These are phyloP conservation scores for Brachynemurus nebulosus DNA, from an alignment of 2,888 invertebrate genomes.

Conservation along the genomic window DNA sequence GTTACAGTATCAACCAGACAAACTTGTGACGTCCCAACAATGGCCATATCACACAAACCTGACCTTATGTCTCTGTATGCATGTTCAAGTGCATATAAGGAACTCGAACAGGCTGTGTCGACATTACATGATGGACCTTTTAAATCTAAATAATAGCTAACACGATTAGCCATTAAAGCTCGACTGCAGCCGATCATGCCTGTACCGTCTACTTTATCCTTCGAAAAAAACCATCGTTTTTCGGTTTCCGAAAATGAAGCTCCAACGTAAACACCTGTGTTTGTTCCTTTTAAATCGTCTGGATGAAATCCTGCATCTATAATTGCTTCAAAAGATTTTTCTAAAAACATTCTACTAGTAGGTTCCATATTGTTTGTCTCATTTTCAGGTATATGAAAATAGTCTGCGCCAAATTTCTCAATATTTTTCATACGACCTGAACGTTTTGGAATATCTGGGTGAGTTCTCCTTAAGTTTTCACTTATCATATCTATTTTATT, in stretches of 20 bases:
- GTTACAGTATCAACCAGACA: constrained; percentile 79
- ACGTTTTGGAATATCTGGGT: constrained; percentile 40
- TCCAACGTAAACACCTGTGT: constrained; percentile 69
- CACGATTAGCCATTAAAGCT: constrained; percentile 55
- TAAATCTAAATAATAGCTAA: constrained; percentile 78
- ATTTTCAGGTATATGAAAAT: constrained; percentile 54
- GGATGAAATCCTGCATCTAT: constrained; percentile 55
- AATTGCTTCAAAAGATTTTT: constrained; percentile 42
- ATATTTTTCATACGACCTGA: constrained; percentile 48
- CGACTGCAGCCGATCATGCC: constrained; percentile 6
- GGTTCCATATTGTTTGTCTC: constrained; percentile 45
- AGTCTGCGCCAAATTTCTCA: constrained; percentile 38
- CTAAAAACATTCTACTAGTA: constrained; percentile 41
- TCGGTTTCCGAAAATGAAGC: constrained; percentile 65
- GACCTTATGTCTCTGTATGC: constrained; percentile 61
- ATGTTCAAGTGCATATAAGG: constrained; percentile 72
- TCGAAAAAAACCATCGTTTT: constrained; percentile 49
- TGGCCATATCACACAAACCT: constrained; percentile 76
- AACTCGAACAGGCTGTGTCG: constrained; percentile 91
- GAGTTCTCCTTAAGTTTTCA: constrained; percentile 61
- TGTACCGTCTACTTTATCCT: constrained; percentile 25
- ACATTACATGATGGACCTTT: constrained; percentile 79
- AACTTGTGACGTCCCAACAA: constrained; percentile 78
- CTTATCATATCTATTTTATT: constrained; percentile 74
- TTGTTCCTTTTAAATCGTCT: constrained; percentile 50